Evolutionary conservation across 2,888 invertebrate species (phyloP), one percentile per base, ranked within the genome.

Genomic region (Erebia palarica): DNA sequence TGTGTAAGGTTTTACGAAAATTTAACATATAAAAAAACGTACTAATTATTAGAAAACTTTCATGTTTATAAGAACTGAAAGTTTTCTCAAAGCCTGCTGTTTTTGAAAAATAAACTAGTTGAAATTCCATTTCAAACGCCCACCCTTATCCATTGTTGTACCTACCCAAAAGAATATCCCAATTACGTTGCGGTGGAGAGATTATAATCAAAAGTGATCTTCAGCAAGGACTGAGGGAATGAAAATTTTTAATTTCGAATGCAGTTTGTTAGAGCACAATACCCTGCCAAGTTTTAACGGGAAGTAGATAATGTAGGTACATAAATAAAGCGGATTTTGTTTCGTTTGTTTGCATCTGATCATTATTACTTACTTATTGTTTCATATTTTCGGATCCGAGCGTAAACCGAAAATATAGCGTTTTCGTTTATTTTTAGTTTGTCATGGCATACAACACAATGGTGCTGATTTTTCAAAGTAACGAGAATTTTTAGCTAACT

Each of bases 211-310:
- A 87, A 90, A 92, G 88, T 90, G 92, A 91, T 91, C 86, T 84
- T 79, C 80, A 79, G 77, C 76, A 78, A 80, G 81, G 80, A 80
- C 80, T 77, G 81, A 79, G 81, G 81, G 87, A 90, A 92, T 91
- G 92, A 92, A 90, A 89, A 88, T 79, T 92, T 92, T 92, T 92
- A 92, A 92, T 92, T 92, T 84, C 88, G 91, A 92, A 92, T 92
- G 92, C 92, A 92, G 92, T 92, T 92, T 92, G 89, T 89, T 91
- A 90, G 88, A 90, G 90, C 88, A 89, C 86, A 92, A 87, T 83
- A 83, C 82, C 82, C 84, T 82, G 18, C 78, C 78, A 77, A 73
- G 83, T 87, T 88, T 87, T 86, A 82, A 84, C 82, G 84, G 85
- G 80, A 85, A 85, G 80, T 81, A 84, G 87, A 89, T 88, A 87